Base-by-base conservation (phyloP, 2,888 invertebrate species). In the Eristalis intricaria region DNA sequence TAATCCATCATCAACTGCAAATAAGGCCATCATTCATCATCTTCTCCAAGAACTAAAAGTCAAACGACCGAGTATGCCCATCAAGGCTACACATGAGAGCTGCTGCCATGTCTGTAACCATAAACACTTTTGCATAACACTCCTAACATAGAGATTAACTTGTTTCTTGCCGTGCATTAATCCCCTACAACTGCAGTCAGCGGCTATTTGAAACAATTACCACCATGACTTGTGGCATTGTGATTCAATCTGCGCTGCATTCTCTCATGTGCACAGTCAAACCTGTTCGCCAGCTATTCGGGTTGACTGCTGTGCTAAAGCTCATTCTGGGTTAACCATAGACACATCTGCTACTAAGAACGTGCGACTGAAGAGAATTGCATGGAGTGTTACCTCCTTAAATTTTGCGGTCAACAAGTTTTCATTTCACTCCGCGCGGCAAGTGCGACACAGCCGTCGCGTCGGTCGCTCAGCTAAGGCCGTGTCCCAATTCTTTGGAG, bases 321-420 rank as follows among this genome's bases (percentile, higher is more conserved):
- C 61, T 32, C 19, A 61, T 84, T 84, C 78, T 84, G 73, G 83
- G 83, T 74, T 78, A 84, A 69, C 61, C 50, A 64, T 58, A 73
- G 66, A 22, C 23, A 84, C 78, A 78, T 84, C 73, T 68, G 78
- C 40, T 74, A 29, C 38, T 29, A 61, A 40, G 43, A 70, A 60
- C 43, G 56, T 38, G 38, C 13, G 38, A 38, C 23, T 15, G 29
- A 75, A 56, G 50, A n/a, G 35, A 77, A 73, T 7, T 56, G 61
- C 68, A 43, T 66, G 19, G 23, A 40, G 64, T 65, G 50, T 61
- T 61, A 70, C 83, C 78, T 84, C 78, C 83, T 84, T 69, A 68
- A 68, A 50, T 68, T 84, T 84, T 78, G 83, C 78, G 83, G 77
- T 68, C 83, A 84, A 69, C 83, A 22, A 78, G 83, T 69, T 76